Conservation (phyloP, 2,113 vertebrate genomes). For the Eretmochelys imbricata region DNA sequence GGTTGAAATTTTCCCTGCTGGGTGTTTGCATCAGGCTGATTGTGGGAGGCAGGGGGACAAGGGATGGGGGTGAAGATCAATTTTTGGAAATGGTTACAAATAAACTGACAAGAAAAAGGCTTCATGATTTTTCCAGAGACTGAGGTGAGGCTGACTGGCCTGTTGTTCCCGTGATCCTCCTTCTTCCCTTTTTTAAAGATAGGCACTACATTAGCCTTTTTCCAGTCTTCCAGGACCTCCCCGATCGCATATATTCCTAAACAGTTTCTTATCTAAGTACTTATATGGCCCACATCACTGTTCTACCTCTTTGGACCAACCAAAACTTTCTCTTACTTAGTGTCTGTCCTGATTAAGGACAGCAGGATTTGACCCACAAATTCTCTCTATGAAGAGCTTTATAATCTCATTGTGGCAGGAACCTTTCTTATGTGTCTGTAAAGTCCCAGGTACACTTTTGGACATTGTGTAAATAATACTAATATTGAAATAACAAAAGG, state of each 20-base stretch:
- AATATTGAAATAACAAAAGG: background rate
- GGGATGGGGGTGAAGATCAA: background rate
- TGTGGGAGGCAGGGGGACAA: too few relatives aligned
- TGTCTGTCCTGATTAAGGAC: background rate
- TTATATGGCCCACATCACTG: background rate
- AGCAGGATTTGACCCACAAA: background rate
- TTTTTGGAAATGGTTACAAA: background rate
- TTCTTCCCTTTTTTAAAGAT: too few relatives aligned
- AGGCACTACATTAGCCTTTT: too few relatives aligned
- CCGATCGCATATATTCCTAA: background rate
- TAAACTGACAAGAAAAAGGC: background rate
- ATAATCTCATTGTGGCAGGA: too few relatives aligned
- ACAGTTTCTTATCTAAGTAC: background rate
- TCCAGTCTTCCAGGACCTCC: too few relatives aligned
- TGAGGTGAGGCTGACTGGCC: too few relatives aligned
- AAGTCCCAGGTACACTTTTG: background rate
- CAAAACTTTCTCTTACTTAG: background rate
- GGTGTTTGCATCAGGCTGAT: background rate
- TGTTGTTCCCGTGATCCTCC: too few relatives aligned
- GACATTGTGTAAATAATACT: background rate
- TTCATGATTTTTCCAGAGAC: too few relatives aligned
- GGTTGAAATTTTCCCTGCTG: background rate
- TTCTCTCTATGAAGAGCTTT: too few relatives aligned
- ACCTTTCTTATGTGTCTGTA: too few relatives aligned
- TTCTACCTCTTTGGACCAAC: background rate